Evolutionary conservation across 2,797 vertebrate species (phyloP), one percentile per base, ranked within the genome.

Genomic region (Telmatherina bonti): DNA sequence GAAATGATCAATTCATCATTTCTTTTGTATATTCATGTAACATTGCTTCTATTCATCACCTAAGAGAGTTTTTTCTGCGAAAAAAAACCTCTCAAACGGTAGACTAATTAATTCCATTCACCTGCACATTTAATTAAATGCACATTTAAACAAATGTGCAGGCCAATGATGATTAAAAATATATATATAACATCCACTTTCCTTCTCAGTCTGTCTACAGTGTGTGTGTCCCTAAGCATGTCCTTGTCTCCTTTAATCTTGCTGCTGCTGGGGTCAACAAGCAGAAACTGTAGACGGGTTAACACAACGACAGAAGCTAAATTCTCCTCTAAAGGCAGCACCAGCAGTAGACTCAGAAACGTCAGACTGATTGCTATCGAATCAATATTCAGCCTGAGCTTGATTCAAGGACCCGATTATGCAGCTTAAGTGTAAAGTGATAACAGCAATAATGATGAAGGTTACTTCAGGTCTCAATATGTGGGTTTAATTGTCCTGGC

Each of bases 401-500:
- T 62, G 71, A 66, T 73, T 74, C 54, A 59, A 65, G 65, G 63
- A 55, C 2, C 7, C 26, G 29, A 54, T 86, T 83, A 85, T 88
- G 86, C 78, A 85, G 87, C 35, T 66, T 20, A 38, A 64, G 69
- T 70, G 69, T 85, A 88, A 87, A 75, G 47, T 68, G 76, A 88
- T 75, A 49, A 65, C 52, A 61, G 13, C 16, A 31, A 43, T 22
- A 15, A 62, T 67, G 74, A 63, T 70, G 31, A 83, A 73, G 51
- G 36, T 45, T 7, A 38, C 58, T 66, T 54, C 61, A 69, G 61
- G 30, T n/a, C 51, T 64, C 62, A 75, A 52, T 5, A 43, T 59
- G 38, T 63, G 62, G 43, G 55, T 71, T 51, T 54, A 41, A 78
- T 27, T 55, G 62, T 38, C 70, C 1, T 66, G 49, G 76, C 68